These are phyloP conservation scores for Mya arenaria DNA, from an alignment of 1,140 invertebrate species.

Conservation along the genomic window DNA sequence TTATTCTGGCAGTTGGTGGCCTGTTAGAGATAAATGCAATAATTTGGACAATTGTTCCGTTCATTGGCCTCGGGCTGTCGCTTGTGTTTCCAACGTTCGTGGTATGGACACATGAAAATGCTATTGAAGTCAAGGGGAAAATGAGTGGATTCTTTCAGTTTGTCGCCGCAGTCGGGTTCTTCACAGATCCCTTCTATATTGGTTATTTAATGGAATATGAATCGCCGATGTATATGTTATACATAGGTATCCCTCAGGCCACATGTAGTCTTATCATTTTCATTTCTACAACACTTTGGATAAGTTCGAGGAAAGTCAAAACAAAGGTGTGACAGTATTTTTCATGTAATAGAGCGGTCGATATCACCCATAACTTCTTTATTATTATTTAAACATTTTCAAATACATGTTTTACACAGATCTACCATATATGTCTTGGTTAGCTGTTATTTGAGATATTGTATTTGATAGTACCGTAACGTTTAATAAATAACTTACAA, in stretches of 20 bases:
- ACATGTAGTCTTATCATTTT: not conserved
- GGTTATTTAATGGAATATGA: slow-evolving; percentile 16
- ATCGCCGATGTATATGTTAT: slow-evolving; percentile 9
- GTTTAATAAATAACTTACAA: too few species aligned
- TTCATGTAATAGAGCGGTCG: too few species aligned
- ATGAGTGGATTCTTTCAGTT: slow-evolving; percentile 4
- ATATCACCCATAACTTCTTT: too few species aligned
- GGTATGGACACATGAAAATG: slow-evolving; percentile 27
- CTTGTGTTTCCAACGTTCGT: not conserved
- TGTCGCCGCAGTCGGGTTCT: not conserved
- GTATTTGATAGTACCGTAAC: too few species aligned
- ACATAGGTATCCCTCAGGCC: not conserved
- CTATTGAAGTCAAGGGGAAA: not conserved
- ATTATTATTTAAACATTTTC: too few species aligned
- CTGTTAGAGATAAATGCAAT: not conserved
- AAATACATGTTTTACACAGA: too few species aligned
- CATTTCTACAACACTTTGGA: too few species aligned
- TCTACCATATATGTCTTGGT: too few species aligned
- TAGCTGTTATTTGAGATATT: too few species aligned
- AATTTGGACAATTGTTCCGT: slow-evolving; percentile 3
- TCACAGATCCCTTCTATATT: not conserved
- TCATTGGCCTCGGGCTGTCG: not conserved
- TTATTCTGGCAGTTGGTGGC: not conserved
- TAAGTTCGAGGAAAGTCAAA: too few species aligned
- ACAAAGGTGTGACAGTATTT: too few species aligned